Evolutionary conservation across 2,113 vertebrate genomes (phyloP).

Genomic region (Varanus komodoensis): DNA sequence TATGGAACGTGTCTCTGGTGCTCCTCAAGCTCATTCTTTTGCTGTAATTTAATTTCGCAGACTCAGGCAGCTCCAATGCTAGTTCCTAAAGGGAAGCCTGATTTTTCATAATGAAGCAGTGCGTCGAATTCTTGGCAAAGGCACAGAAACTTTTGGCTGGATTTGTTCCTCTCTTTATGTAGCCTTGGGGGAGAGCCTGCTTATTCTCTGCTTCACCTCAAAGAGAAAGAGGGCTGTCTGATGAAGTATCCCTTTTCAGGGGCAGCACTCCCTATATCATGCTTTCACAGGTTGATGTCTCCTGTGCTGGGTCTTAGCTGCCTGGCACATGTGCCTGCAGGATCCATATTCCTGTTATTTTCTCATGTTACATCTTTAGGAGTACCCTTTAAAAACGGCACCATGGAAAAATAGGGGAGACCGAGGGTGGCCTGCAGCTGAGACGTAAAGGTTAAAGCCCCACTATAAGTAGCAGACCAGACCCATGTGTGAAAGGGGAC

Average conservation of each 20-base stretch:
- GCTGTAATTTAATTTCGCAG: neutral
- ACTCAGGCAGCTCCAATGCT: neutral
- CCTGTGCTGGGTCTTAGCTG: neutral
- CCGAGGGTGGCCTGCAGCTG: neutral
- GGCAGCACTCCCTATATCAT: neutral
- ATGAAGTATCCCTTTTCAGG: neutral
- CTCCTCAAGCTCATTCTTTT: neutral
- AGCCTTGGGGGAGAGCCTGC: neutral
- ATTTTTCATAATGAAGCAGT: neutral
- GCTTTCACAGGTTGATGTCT: neutral
- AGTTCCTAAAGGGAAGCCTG: neutral
- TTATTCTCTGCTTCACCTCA: conserved; percentile 16
- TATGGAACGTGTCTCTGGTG: neutral
- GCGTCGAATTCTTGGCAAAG: neutral
- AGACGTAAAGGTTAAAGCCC: neutral
- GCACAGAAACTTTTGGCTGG: neutral
- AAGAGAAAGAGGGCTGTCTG: neutral
- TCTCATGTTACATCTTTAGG: neutral
- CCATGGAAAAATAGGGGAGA: neutral
- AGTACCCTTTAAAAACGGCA: neutral
- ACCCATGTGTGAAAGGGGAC: neutral
- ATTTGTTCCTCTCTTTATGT: conserved; percentile 18
- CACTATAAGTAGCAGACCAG: neutral
- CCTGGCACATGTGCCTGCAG: neutral
- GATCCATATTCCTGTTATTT: neutral